Percentiles rank a stretch among this genome's conserved stretches.
Conservation (phyloP, 2,797 vertebrate genomes). For the Anabas testudineus region DNA sequence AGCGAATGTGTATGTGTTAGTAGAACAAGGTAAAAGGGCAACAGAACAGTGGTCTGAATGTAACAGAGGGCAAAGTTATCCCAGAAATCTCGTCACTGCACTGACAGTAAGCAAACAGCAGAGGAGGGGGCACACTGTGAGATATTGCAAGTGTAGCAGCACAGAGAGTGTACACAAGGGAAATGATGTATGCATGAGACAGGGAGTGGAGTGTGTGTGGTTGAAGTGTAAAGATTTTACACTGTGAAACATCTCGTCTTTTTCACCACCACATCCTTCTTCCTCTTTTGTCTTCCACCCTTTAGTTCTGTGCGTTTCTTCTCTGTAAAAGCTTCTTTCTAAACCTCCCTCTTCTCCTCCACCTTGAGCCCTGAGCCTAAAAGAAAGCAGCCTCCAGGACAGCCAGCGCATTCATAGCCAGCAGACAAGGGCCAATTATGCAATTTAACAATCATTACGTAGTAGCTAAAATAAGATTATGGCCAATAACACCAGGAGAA, state of each 20-base stretch:
- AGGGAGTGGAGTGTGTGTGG: slow-evolving; percentile 29
- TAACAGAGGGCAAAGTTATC: slow-evolving; percentile 42
- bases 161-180: slow-evolving; percentile 9
- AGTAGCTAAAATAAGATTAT: slow-evolving; percentile 88
- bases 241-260: background rate
- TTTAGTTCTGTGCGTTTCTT: slow-evolving; percentile 3
- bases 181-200: slow-evolving; percentile 19
- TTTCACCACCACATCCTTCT: slow-evolving; percentile 24
- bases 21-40: slow-evolving; percentile 21
- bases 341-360: slow-evolving; percentile 33
- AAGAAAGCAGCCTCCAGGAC: slow-evolving; percentile 66
- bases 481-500: slow-evolving; percentile 71
- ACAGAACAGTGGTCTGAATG: slow-evolving; percentile 9
- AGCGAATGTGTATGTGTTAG: slow-evolving; percentile 19
- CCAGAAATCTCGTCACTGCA: slow-evolving; percentile 36
- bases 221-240: slow-evolving; percentile 20
- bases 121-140: slow-evolving; percentile 2
- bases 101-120: slow-evolving; percentile 52
- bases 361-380: slow-evolving; percentile 46
- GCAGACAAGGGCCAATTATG: slow-evolving; percentile 84
- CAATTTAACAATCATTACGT: slow-evolving; percentile 87
- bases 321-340: slow-evolving; percentile 3
- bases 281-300: background rate
- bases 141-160: slow-evolving; percentile 12
- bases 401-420: slow-evolving; percentile 72